Base-by-base conservation (phyloP, 2,113 vertebrate genomes). In the Sylvilagus bachmani region DNA sequence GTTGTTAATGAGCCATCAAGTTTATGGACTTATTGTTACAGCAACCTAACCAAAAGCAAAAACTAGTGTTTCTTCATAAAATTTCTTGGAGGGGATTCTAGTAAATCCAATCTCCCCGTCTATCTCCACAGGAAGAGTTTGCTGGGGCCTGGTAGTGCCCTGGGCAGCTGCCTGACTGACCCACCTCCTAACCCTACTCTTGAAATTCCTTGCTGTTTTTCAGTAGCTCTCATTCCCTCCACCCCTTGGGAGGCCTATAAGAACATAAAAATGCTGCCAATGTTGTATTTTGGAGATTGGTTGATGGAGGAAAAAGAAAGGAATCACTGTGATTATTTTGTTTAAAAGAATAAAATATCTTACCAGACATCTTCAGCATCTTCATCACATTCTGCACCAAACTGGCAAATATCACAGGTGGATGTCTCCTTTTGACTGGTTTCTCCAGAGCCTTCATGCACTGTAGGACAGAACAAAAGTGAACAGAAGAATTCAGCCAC, bases 281-380 rank as follows among this genome's bases (percentile, higher is more conserved):
- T 1, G 0, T 82, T 49, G 66, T 74, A 21, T n/a, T 92, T 85
- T 69, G n/a, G 71, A n/a, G 64, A 92, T 70, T 44, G 17, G 19
- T 7, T 51, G 36, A n/a, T 79, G n/a, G n/a, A 67, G 13, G 70
- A 62, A 62, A 83, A 82, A 85, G 3, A 85, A 83, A 55, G 38
- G 9, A 66, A 86, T 62, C 1, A 36, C 2, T 33, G 31, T 13
- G 12, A 81, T 12, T 36, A 21, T 55, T 91, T 86, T 77, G 21
- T 70, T 71, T 85, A 73, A 78, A 86, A 89, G 27, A 83, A 61
- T 55, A 58, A 70, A 86, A 80, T 4, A 67, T 10, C 17, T 91
- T 98, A 99, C 99, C 99, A 99, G 95, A 99, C 99, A 86, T 99
- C 99, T 97, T 99, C 99, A 17, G 99, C 99, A 61, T 99, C 99